Evolutionary conservation across 2,113 vertebrate species (phyloP), one percentile per base, ranked within the genome.

Genomic region (Tretioscincus oriximinensis): DNA sequence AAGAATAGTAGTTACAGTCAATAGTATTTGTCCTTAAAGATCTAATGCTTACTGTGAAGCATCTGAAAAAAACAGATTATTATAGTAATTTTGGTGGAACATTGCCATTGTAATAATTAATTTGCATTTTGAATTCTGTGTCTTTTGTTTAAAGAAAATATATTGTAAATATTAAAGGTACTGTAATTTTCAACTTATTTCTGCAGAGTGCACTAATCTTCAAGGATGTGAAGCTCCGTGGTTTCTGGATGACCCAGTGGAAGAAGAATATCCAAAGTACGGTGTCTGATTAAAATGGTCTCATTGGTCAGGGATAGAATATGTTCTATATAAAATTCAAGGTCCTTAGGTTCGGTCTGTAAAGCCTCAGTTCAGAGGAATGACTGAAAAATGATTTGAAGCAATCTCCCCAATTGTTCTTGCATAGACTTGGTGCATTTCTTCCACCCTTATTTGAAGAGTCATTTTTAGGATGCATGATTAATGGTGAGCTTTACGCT

Each of bases 241-340:
- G 98, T 9, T 99, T 99, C 93, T 99, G 98, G 98, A 93, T 99
- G 85, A 97, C 98, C 0, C 96, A 96, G 81, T 99, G 98, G 98
- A 97, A 95, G 85, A 96, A 88, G 21, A 95, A 97, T 0, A 88
- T 87, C 0, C 93, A 95, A 1, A 94, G 96, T 84, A 74, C 12
- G 26, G 51, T 24, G 29, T 11, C 3, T 5, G 54, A 21, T 16
- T 35, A 18, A 68, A 18, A 51, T 21, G 66, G 31, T 35, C 10
- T 41, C 10, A n/a, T 22, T 35, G 14, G 11, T 28, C 22, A 29
- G 6, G 26, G 29, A 21, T 22, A 68, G 65, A 26, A 14, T 22
- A 24, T 54, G n/a, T 31, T 47, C 11, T 2, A 9, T n/a, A 31
- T 5, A 9, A 60, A 14, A 54, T 0, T 5, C n/a, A 58, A 31